Evolutionary conservation across 2,113 vertebrate species (phyloP).

Genomic region (Chrysochloris asiatica): DNA sequence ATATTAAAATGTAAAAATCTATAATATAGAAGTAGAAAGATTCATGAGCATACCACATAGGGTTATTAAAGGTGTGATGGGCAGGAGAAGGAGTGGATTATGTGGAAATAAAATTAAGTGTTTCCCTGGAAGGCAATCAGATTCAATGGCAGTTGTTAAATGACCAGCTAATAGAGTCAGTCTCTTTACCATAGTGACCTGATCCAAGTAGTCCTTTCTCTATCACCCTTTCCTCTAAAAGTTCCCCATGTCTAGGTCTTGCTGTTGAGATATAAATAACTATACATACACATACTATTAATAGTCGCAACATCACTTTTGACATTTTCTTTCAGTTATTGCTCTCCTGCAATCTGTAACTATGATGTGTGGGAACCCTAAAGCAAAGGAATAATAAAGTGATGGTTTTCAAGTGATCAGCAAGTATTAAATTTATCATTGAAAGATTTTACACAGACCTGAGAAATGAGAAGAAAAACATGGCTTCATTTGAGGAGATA

Average conservation of each 20-base stretch:
- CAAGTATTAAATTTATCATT: slow-evolving; percentile 31
- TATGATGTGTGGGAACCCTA: slow-evolving; percentile 16
- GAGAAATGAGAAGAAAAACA: slow-evolving; percentile 23
- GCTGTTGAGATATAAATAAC: slow-evolving; percentile 19
- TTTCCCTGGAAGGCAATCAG: slow-evolving; percentile 79
- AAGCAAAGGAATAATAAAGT: slow-evolving; percentile 45
- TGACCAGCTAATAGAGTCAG: slow-evolving; percentile 75
- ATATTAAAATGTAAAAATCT: slow-evolving; percentile 80
- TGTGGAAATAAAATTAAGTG: slow-evolving; percentile 79
- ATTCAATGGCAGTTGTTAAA: slow-evolving; percentile 80
- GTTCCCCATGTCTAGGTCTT: not conserved
- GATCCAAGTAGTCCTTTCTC: slow-evolving; percentile 69
- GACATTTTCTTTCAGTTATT: not conserved
- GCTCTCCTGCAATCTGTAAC: not conserved
- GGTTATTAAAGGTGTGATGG: slow-evolving; percentile 77
- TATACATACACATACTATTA: not conserved
- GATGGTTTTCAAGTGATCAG: slow-evolving; percentile 14
- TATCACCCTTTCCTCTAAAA: slow-evolving; percentile 37
- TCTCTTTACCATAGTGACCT: slow-evolving; percentile 75
- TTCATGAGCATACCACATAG: slow-evolving; percentile 70
- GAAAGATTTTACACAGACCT: slow-evolving; percentile 40
- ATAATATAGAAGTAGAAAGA: slow-evolving; percentile 72
- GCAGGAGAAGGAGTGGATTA: slow-evolving; percentile 65
- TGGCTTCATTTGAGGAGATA: slow-evolving; percentile 1
- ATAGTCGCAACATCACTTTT: not conserved